Base-by-base conservation (phyloP, 1,140 invertebrate species). In the Doryteuthis pealeii region DNA sequence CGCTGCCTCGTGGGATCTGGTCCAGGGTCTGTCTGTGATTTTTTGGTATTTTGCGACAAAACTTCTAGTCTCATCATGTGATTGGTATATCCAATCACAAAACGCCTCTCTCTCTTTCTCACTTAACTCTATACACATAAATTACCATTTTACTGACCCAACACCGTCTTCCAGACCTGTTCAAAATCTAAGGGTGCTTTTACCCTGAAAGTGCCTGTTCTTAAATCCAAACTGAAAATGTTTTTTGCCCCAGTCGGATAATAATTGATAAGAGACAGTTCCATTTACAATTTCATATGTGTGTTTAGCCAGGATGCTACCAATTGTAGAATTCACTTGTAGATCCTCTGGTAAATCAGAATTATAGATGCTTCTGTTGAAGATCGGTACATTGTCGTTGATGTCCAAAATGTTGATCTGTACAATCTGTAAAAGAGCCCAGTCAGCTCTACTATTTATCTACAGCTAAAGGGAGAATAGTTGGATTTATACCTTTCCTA, bases 321-420 rank as follows among this genome's bases (percentile, higher is more conserved):
- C 87, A 30, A 89, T 78, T 32, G 79, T 86, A 73, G 76, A 84
- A 33, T 76, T 81, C 26, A 74, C 79, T 70, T 83, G 94, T 93
- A 65, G 89, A 1, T 94, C 93, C 89, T 97, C 95, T 26, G 92
- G 89, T 0, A 95, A 90, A 77, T 94, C 92, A 82, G 96, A 96
- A 22, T 90, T 92, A 85, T 96, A 97, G 90, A 92, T 93, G 1
- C 92, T 90, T 80, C 93, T 92, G 76, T 91, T 92, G 88, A 98
- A 98, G n/a, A 91, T 88, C 0, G 96, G 96, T 1, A 94, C 92
- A 86, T 97, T 97, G 90, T 98, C 96, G 85, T 98, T 99, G 6
- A 94, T 94, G 85, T 98, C 96, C 0, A 91, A 93, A 40, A 97
- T 93, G 22, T 65, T 74, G 58, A 87, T 75, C 32, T 77, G 58